These are phyloP conservation scores for Volucella zonaria DNA, from an alignment of 2,888 invertebrate species.

Conservation along the genomic window DNA sequence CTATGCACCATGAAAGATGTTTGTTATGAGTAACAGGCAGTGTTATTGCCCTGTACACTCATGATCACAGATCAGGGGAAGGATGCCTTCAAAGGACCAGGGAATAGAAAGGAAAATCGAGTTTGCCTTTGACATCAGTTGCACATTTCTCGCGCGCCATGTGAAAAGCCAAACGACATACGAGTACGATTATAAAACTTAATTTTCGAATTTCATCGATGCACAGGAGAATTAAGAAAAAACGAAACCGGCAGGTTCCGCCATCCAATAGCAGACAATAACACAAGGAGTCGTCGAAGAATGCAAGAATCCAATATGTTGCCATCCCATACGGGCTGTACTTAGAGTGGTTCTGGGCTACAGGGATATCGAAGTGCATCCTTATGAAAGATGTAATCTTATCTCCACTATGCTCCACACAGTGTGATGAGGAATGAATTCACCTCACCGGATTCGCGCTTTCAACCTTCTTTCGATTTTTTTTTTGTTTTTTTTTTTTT, in stretches of 20 bases:
- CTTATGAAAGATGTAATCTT: slow-evolving; percentile 59
- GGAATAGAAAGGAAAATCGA: slow-evolving; percentile 40
- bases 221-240: slow-evolving; percentile 15
- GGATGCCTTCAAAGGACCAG: slow-evolving; percentile 9
- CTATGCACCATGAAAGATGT: slow-evolving; percentile 46
- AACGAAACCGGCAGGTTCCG: not conserved
- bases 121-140: slow-evolving; percentile 69
- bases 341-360: not conserved
- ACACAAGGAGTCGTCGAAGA: slow-evolving; percentile 58
- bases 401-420: slow-evolving; percentile 37
- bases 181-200: slow-evolving; percentile 50
- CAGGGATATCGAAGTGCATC: slow-evolving; percentile 1
- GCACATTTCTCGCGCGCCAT: slow-evolving; percentile 60
- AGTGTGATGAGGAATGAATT: slow-evolving; percentile 34
- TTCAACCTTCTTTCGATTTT: not conserved
- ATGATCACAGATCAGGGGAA: not conserved
- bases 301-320: slow-evolving; percentile 65
- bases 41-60: slow-evolving; percentile 5
- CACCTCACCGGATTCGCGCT: slow-evolving; percentile 40
- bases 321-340: slow-evolving; percentile 26
- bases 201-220: slow-evolving; percentile 60
- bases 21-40: slow-evolving; percentile 32
- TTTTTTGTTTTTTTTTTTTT: slow-evolving; percentile 37
- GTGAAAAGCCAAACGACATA: not conserved
- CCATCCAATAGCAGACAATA: slow-evolving; percentile 27